Conservation (phyloP, 2,113 vertebrate species). For the Phyllostomus hastatus region DNA sequence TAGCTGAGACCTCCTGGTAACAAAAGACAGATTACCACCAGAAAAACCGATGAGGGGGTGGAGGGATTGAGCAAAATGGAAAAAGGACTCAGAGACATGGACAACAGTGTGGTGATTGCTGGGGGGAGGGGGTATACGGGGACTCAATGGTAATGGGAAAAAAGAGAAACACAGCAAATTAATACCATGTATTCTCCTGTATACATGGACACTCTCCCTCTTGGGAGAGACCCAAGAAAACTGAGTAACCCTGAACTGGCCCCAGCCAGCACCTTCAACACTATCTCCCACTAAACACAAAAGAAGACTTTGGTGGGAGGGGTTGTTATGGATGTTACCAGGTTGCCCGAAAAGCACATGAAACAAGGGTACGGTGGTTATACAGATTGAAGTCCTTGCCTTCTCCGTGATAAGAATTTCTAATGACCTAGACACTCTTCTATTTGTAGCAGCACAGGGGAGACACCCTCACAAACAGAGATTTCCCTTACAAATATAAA, state of each 20-base stretch:
- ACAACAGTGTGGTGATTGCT: no score
- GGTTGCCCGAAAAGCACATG: background rate
- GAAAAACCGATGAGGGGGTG: background rate
- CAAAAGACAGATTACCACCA: background rate
- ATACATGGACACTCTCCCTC: background rate
- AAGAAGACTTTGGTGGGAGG: background rate
- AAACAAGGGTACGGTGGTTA: background rate
- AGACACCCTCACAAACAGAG: background rate
- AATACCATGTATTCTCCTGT: background rate
- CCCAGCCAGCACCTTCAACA: background rate
- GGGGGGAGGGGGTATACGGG: no score
- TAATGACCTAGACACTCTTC: background rate
- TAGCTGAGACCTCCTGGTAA: background rate
- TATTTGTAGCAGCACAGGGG: background rate
- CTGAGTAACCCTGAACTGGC: background rate
- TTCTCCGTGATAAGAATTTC: background rate
- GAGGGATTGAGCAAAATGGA: no score
- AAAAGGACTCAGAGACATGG: no score
- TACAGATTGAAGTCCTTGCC: background rate
- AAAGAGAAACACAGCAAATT: background rate
- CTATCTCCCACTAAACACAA: background rate
- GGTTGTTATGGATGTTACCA: background rate
- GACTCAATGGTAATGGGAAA: no score
- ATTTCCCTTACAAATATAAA: background rate
- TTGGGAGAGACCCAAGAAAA: background rate